Evolutionary conservation across 2,888 invertebrate genomes (phyloP).

Genomic region (Nemapogon koenigi): DNA sequence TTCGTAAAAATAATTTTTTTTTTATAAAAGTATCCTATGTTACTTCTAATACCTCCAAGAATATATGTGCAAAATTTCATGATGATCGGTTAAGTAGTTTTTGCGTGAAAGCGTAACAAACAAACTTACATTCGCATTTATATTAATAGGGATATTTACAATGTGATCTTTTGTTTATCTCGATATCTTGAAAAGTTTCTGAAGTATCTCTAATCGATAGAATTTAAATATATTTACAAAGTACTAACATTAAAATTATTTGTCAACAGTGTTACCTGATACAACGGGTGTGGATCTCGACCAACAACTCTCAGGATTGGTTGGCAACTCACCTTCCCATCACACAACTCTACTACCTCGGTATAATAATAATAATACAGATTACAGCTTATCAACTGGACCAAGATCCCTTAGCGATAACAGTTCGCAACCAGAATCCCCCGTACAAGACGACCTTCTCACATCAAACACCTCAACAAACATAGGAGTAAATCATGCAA

Average conservation of each 20-base stretch:
- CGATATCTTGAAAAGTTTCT: no score
- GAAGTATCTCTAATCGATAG: no score
- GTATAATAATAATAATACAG: slow-evolving; percentile 68
- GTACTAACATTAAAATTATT: slow-evolving; percentile 15
- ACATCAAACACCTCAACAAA: slow-evolving; percentile 68
- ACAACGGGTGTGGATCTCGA: slow-evolving; percentile 77
- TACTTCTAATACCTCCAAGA: no score
- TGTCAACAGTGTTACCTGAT: slow-evolving; percentile 74
- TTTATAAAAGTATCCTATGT: no score
- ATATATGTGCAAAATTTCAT: no score
- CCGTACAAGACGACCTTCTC: slow-evolving; percentile 79
- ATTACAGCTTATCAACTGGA: slow-evolving; percentile 71
- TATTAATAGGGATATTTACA: no score
- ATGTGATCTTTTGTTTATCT: no score
- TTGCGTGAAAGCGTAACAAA: no score
- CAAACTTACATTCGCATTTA: no score
- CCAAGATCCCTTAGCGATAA: slow-evolving; percentile 83
- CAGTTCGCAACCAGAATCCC: slow-evolving; percentile 83
- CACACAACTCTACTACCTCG: slow-evolving; percentile 71
- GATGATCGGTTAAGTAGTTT: no score
- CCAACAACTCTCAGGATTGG: slow-evolving; percentile 72
- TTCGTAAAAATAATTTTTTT: no score
- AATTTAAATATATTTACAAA: no score
- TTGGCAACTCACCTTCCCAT: slow-evolving; percentile 64
- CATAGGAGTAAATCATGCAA: slow-evolving; percentile 64